Conservation (phyloP, 2,888 invertebrate species). For the Apodemia mormo region DNA sequence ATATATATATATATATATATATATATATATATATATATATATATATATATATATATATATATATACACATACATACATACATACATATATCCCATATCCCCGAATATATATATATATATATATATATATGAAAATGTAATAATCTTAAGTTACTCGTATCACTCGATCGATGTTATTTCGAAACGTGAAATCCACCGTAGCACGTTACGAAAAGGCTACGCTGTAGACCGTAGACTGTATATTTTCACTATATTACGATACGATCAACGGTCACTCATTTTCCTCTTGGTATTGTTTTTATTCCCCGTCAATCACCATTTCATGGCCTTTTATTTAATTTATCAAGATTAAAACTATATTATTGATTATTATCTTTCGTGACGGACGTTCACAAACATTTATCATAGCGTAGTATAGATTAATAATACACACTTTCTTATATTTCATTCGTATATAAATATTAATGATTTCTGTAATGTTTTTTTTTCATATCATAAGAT, state of each 20-base stretch:
- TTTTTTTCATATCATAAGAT: no score
- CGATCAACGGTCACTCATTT: neutral
- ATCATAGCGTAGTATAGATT: neutral
- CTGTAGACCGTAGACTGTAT: neutral
- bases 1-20: no score
- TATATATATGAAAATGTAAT: no score
- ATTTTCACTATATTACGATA: neutral
- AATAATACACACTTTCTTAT: neutral
- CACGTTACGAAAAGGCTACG: neutral
- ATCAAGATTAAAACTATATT: slow-evolving; percentile 12
- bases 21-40: no score
- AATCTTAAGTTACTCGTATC: no score
- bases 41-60: no score
- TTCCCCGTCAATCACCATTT: neutral
- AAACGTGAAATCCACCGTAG: neutral
- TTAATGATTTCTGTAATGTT: no score
- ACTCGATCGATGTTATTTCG: neutral
- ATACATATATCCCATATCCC: no score
- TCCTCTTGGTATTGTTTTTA: neutral
- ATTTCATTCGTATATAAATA: neutral
- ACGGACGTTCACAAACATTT: neutral
- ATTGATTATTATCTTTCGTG: slow-evolving; percentile 8
- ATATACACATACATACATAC: no score
- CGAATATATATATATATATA: no score
- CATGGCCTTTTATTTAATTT: neutral